Base-by-base conservation (phyloP, 2,113 vertebrate genomes). In the Columbina picui region DNA sequence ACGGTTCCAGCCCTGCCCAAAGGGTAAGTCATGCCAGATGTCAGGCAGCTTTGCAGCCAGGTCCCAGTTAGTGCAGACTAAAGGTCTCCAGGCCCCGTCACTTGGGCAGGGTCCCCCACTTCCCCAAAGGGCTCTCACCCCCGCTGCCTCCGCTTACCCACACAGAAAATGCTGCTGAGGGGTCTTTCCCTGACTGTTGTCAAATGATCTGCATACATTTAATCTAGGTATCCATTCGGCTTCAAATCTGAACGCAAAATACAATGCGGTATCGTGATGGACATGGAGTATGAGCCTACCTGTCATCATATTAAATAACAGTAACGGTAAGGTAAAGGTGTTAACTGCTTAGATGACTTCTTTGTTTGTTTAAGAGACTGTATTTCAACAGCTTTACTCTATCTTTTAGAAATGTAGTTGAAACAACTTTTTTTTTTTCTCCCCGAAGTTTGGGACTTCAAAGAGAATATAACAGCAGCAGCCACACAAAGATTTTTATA, bases 381-480 rank as follows among this genome's bases (percentile, higher is more conserved):
- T 67, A 45, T 85, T 82, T 90, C 45, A 45, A 38, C 16, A 74
- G 20, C 77, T 84, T 67, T 63, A 23, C 11, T 21, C 25, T 53
- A 53, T 19, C 18, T 63, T 89, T 92, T 55, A 30, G 16, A 94
- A 90, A 60, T 5, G 63, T 73, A 78, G 68, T 89, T 83, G 90
- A 82, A 96, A 84, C 38, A 80, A 83, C 87, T 94, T 83, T 11
- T 69, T n/a, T 47, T 70, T 84, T 85, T 88, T 83, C 78, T 52
- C 70, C 36, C 77, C 70, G 32, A 75, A n/a, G 22, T 95, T 95
- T 92, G n/a, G 61, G 97, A 89, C 84, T 93, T 93, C 85, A 95
- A 84, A 89, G 91, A 70, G 45, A 94, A 84, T 87, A 56, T 79
- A 82, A 78, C 41, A 76, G 76, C 47, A 91, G 56, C 69, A 77